These are phyloP conservation scores for Zaprionus vittiger DNA, from an alignment of 1,140 invertebrate genomes.

Conservation along the genomic window DNA sequence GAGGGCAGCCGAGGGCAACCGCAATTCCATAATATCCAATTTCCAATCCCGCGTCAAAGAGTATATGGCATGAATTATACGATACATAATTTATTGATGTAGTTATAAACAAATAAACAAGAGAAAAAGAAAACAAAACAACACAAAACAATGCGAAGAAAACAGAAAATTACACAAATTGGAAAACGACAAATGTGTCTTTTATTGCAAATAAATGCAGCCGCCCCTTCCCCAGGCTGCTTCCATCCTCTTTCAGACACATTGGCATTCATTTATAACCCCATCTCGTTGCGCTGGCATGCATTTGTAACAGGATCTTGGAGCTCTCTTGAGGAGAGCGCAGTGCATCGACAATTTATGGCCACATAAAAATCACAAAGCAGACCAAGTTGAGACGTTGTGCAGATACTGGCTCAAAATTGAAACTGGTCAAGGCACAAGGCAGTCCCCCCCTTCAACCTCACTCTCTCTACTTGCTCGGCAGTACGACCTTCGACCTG, in stretches of 20 bases:
- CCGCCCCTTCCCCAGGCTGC: not conserved
- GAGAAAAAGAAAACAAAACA: slow-evolving; percentile 30
- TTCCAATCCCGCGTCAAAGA: slow-evolving; percentile 69
- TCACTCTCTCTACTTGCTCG: too few species aligned
- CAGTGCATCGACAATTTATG: slow-evolving; percentile 61
- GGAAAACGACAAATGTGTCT: slow-evolving; percentile 62
- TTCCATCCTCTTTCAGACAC: not conserved
- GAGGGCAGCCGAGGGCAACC: slow-evolving; percentile 13
- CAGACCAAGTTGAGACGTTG: slow-evolving; percentile 40
- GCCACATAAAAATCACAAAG: slow-evolving; percentile 73
- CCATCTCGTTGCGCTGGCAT: slow-evolving; percentile 33
- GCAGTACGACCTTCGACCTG: slow-evolving; percentile 45
- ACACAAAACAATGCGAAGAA: slow-evolving; percentile 31
- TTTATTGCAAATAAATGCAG: slow-evolving; percentile 44
- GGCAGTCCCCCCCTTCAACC: not conserved
- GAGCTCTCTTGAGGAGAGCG: not conserved
- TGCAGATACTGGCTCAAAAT: slow-evolving; percentile 27
- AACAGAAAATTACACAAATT: slow-evolving; percentile 74
- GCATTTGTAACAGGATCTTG: slow-evolving; percentile 29
- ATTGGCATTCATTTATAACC: slow-evolving; percentile 48
- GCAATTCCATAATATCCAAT: slow-evolving; percentile 56
- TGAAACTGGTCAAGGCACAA: slow-evolving; percentile 29
- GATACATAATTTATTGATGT: slow-evolving; percentile 82
- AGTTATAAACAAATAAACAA: slow-evolving; percentile 81
- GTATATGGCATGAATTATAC: slow-evolving; percentile 72